phyloP scores from a whole-genome alignment of 2,888 invertebrate species.

The Heteropelma amictum region DNA sequence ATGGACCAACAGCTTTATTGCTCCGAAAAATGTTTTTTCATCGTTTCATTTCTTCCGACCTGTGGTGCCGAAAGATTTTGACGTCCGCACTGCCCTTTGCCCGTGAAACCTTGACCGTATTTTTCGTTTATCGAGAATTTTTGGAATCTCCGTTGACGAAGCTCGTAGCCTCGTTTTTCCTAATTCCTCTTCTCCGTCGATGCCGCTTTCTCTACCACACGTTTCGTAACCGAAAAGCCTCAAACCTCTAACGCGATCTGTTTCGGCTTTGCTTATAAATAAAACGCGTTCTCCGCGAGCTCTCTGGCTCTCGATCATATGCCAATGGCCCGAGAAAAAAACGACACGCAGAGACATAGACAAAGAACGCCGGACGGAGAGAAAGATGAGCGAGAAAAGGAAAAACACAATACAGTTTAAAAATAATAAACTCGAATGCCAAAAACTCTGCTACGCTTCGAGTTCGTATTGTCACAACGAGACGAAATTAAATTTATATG shows the following conservation, averaged over 20 bases:
- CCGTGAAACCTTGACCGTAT: too few relatives aligned
- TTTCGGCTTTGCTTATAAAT: slow-evolving; percentile 71
- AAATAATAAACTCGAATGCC: neutral
- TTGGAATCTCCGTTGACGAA: too few relatives aligned
- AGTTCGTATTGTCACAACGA: too few relatives aligned
- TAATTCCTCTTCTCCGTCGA: slow-evolving; percentile 3
- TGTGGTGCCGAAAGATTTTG: neutral
- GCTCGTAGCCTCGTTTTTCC: too few relatives aligned
- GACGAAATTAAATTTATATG: too few relatives aligned
- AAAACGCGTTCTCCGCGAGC: slow-evolving; percentile 57
- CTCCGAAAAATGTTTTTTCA: slow-evolving; percentile 8
- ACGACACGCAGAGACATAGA: slow-evolving; percentile 10
- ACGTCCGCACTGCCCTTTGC: too few relatives aligned
- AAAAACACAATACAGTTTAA: neutral
- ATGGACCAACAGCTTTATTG: slow-evolving; percentile 25
- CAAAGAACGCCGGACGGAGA: neutral
- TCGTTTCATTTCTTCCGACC: neutral
- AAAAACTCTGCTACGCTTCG: neutral
- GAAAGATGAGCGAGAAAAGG: neutral
- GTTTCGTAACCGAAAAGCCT: slow-evolving; percentile 3
- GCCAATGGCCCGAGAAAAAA: slow-evolving; percentile 14
- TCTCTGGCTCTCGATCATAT: slow-evolving; percentile 17
- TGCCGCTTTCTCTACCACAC: slow-evolving; percentile 26
- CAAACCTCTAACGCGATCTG: slow-evolving; percentile 39
- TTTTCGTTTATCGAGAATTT: too few relatives aligned